These are phyloP conservation scores for Drosophila orena DNA, from an alignment of 1,140 invertebrate species.

Conservation along the genomic window DNA sequence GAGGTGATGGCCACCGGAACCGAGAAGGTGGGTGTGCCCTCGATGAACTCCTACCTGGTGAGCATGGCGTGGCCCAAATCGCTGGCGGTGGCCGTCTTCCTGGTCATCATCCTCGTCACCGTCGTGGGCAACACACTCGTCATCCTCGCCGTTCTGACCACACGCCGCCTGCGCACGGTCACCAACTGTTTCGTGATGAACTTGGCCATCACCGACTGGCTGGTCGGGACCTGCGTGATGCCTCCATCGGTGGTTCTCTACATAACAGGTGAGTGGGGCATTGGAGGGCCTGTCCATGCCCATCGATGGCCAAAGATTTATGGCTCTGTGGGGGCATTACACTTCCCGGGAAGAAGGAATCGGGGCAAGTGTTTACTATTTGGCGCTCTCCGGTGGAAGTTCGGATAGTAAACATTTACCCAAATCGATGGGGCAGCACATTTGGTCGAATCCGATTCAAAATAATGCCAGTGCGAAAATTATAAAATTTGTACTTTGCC, in stretches of 20 bases:
- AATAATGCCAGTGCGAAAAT: constrained; percentile 19
- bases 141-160: constrained; percentile 95
- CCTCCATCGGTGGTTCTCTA: constrained; percentile 93
- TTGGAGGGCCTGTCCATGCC: constrained; percentile 16
- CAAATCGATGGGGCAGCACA: constrained; percentile 2
- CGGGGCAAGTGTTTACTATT: constrained; percentile 19
- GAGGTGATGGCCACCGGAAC: not conserved
- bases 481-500: constrained; percentile 22
- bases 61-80: constrained; percentile 73
- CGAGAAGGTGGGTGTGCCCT: constrained; percentile 19
- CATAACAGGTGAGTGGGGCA: constrained; percentile 86
- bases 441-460: constrained; percentile 17
- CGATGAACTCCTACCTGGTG: constrained; percentile 64
- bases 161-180: constrained; percentile 94
- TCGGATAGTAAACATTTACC: constrained; percentile 26
- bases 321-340: constrained; percentile 9
- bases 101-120: constrained; percentile 87
- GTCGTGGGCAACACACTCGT: constrained; percentile 95
- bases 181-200: constrained; percentile 98
- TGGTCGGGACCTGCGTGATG: constrained; percentile 97
- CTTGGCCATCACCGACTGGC: constrained; percentile 94
- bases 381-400: constrained; percentile 14
- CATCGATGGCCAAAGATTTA: constrained; percentile 19
- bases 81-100: constrained; percentile 84
- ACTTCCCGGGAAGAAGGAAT: constrained; percentile 1